Evolutionary conservation across 2,113 vertebrate species (phyloP).

Genomic region (Leptocoma aspasia): DNA sequence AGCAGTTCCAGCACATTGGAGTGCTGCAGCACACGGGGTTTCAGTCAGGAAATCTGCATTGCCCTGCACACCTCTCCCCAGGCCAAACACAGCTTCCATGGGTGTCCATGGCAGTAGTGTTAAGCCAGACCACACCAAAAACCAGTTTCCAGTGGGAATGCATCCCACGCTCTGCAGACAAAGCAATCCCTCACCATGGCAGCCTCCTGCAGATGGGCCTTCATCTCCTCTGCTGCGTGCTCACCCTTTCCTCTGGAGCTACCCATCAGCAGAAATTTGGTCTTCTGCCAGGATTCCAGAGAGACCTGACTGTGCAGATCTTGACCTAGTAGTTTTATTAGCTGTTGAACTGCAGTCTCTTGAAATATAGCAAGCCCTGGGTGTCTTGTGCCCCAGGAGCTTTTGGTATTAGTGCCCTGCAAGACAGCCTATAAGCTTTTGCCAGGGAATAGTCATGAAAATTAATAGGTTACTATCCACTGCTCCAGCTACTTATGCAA

Average conservation of each 20-base stretch:
- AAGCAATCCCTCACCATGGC: neutral
- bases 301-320: neutral
- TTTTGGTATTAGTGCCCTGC: conserved; percentile 18
- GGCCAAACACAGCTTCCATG: neutral
- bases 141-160: neutral
- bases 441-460: conserved; percentile 34
- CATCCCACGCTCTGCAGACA: neutral
- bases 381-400: conserved; percentile 18
- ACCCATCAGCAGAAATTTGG: conserved; percentile 18
- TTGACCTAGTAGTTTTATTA: conserved; percentile 11
- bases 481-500: conserved; percentile 53
- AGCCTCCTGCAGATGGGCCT: neutral
- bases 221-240: fast-evolving
- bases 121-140: neutral
- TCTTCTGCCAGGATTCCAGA: neutral
- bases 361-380: conserved; percentile 12
- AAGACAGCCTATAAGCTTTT: neutral
- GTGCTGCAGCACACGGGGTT: fast-evolving
- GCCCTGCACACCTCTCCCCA: neutral
- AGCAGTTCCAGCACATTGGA: fast-evolving
- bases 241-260: neutral
- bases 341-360: conserved; percentile 31
- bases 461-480: conserved; percentile 45
- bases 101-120: neutral
- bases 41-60: neutral